Evolutionary conservation across 2,888 invertebrate species (phyloP).

Genomic region (Metopia argyrocephala): DNA sequence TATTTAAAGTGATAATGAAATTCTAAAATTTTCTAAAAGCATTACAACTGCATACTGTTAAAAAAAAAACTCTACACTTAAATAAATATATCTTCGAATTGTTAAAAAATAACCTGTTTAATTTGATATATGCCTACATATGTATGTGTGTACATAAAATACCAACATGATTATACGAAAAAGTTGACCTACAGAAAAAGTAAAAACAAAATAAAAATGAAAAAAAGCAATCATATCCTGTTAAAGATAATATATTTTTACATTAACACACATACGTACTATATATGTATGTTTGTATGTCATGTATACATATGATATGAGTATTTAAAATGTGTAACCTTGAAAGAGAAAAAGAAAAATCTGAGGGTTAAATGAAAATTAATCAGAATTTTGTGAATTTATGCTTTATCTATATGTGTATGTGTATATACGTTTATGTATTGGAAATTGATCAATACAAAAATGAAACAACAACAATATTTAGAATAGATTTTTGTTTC

Average conservation of each 20-base stretch:
- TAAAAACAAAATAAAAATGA: constrained; percentile 31
- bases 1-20: too few species aligned
- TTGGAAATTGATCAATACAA: constrained; percentile 23
- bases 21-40: too few species aligned
- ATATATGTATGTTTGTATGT: background rate
- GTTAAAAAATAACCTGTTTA: too few species aligned
- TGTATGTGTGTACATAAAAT: too few species aligned
- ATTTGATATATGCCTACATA: too few species aligned
- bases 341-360: constrained; percentile 46
- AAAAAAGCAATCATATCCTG: constrained; percentile 43
- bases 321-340: constrained; percentile 37
- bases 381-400: constrained; percentile 8
- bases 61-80: too few species aligned
- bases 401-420: background rate
- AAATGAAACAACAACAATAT: background rate
- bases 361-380: constrained; percentile 28
- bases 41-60: too few species aligned
- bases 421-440: background rate
- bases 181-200: background rate
- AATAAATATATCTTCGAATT: too few species aligned
- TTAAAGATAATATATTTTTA: background rate
- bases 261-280: background rate
- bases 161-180: background rate
- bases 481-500: constrained; percentile 24
- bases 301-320: background rate